Conservation (phyloP, 92 coral and sea anemone species). For the Phenganax subtilis region DNA sequence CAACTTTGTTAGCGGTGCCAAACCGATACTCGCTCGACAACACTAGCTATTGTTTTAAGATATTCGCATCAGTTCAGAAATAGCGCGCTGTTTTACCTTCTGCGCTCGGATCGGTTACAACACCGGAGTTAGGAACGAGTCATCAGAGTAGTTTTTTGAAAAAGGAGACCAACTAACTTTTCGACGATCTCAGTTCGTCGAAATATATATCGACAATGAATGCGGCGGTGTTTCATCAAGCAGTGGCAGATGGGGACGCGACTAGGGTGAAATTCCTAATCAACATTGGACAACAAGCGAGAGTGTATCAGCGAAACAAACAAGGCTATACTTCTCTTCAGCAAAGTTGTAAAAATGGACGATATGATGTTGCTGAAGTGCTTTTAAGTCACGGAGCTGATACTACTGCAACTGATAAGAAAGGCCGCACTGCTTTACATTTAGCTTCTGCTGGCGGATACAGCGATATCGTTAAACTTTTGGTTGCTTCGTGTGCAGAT, state of each 20-base stretch:
- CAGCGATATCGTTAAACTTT: conserved; percentile 67
- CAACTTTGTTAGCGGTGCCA: conserved; percentile 2
- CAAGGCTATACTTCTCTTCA: conserved; percentile 84
- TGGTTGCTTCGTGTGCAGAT: conserved; percentile 88
- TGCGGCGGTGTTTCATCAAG: conserved; percentile 83
- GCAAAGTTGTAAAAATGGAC: conserved; percentile 78
- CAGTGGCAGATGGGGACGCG: conserved; percentile 88
- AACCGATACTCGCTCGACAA: neutral
- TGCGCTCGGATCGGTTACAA: conserved; percentile 10
- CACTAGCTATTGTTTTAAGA: neutral
- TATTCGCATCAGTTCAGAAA: conserved; percentile 4
- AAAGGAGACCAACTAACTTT: neutral
- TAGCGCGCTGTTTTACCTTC: neutral
- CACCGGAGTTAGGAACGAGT: neutral
- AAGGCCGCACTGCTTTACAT: conserved; percentile 82
- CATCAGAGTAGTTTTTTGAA: neutral
- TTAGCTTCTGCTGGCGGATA: conserved; percentile 78
- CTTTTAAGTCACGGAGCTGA: conserved; percentile 91
- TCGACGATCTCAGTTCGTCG: neutral
- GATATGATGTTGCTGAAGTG: conserved; percentile 69
- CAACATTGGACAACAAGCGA: conserved; percentile 80
- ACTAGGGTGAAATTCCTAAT: conserved; percentile 84
- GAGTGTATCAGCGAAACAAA: conserved; percentile 73
- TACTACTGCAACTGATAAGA: conserved; percentile 60
- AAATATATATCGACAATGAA: conserved; percentile 7